Base-by-base conservation (phyloP, 2,888 invertebrate species). In the Phyto melanocephala region DNA sequence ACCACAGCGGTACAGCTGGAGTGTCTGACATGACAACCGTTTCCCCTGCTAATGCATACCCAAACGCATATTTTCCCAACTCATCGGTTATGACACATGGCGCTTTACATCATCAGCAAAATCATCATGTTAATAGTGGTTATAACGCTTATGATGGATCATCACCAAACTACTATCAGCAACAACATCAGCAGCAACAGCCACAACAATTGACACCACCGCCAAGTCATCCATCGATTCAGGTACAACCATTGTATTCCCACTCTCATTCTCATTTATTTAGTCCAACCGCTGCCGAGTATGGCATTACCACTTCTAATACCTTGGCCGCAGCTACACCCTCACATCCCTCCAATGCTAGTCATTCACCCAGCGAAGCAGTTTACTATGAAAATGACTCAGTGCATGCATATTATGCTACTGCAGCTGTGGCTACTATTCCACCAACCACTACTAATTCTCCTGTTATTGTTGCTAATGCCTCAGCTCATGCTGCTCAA, bases 231-330 rank as follows among this genome's bases (percentile, higher is more conserved):
- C 83, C 85, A 37, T 67, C 70, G 10, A 40, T 74, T 10, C 81
- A 79, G 24, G 86, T 87, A 3, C 88, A 88, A 56, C 86, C 87
- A 45, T 84, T 87, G 20, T 90, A 90, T 84, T 87, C 90, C 33
- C 83, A 84, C 8, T 75, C 82, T 10, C 91, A 91, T 80, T 89
- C 91, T 54, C 91, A 91, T 80, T 87, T 91, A 33, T 91, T 91
- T 74, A 91, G 91, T 81, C 91, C 91, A 45, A 89, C 90, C 40
- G 91, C 91, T 2, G 90, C 91, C n/a, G 91, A 91, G 81, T 91
- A 91, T 58, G 91, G 91, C 8, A 91, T 91, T 24, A 91, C 90
- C 11, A 89, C 90, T 10, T 87, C 86, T 6, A 85, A 88, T n/a
- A 54, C 87, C 28, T 83, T 88, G 45, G 87, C 88, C 4, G 85